A percentile compares a stretch with the other conserved stretches of the same genome.
Evolutionary conservation across 1,140 invertebrate genomes (phyloP).

Genomic region (Drosophila pruinosa): DNA sequence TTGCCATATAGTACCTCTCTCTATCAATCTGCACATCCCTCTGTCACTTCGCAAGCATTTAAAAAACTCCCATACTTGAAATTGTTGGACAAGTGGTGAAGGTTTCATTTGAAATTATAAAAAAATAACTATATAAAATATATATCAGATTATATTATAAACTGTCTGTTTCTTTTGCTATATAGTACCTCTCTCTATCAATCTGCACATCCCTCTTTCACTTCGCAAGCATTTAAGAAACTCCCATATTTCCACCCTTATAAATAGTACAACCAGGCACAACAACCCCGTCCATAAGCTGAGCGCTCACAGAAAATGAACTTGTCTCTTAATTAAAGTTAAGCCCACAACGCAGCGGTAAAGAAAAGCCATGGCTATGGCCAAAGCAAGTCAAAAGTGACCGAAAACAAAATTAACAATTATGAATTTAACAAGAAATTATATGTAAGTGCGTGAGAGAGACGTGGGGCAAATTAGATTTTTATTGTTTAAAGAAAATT

Average conservation of each 20-base stretch:
- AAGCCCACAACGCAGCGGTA: slow-evolving; percentile 57
- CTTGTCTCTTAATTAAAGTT: slow-evolving; percentile 82
- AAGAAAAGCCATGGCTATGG: slow-evolving; percentile 16
- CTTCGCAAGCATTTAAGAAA: background rate
- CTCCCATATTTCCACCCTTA: slow-evolving; percentile 17
- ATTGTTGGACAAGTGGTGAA: no score
- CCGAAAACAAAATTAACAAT: slow-evolving; percentile 76
- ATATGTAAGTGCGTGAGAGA: slow-evolving; percentile 51
- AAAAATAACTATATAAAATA: no score
- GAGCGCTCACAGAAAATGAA: slow-evolving; percentile 28
- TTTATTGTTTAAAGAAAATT: slow-evolving; percentile 82
- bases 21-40: background rate
- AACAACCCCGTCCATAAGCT: slow-evolving; percentile 9
- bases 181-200: background rate
- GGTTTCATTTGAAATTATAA: background rate
- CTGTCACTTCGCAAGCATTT: background rate
- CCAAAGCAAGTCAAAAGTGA: slow-evolving; percentile 40
- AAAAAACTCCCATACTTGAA: no score
- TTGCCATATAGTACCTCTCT: background rate
- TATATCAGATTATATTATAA: no score
- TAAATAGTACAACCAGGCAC: background rate
- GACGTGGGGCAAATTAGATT: slow-evolving; percentile 70
- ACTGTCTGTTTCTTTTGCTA: background rate
- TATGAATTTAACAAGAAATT: slow-evolving; percentile 82
- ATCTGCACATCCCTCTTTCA: background rate